Evolutionary conservation across 2,797 vertebrate species (phyloP).

Genomic region (Tiaroga cobitis): DNA sequence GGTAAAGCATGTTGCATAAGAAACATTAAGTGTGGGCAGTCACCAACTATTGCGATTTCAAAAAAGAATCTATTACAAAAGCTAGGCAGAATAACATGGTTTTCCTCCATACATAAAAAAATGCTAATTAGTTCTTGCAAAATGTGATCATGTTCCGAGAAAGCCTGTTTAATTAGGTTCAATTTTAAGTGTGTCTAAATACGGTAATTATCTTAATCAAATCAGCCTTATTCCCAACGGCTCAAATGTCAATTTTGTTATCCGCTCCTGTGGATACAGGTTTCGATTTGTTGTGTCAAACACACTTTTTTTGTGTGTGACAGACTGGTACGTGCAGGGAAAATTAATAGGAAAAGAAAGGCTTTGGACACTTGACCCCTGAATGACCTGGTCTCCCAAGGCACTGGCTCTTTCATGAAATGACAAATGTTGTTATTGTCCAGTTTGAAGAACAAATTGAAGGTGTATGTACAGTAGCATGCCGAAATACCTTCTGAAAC

Average conservation of each 20-base stretch:
- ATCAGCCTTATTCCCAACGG: neutral
- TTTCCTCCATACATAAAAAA: neutral
- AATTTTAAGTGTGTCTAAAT: neutral
- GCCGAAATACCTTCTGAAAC: constrained; percentile 17
- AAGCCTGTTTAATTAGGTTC: constrained; percentile 32
- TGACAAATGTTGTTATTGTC: constrained; percentile 43
- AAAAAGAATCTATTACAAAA: neutral
- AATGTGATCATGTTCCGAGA: constrained; percentile 8
- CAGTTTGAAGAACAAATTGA: constrained; percentile 6
- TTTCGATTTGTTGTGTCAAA: constrained; percentile 8
- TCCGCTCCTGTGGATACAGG: neutral
- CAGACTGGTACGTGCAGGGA: neutral
- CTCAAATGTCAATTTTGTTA: constrained; percentile 25
- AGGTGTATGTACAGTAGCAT: constrained; percentile 6
- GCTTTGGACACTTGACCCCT: constrained; percentile 43
- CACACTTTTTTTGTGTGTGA: neutral
- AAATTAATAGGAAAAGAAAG: constrained; percentile 38
- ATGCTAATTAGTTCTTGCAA: neutral
- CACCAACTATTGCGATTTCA: neutral
- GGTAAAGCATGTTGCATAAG: neutral
- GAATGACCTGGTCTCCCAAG: constrained; percentile 36
- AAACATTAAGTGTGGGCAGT: neutral
- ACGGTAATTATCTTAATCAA: constrained; percentile 3
- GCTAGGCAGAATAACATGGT: neutral
- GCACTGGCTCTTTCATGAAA: constrained; percentile 31